Evolutionary conservation across 2,797 vertebrate genomes (phyloP).

Genomic region (Sebastes itinus): DNA sequence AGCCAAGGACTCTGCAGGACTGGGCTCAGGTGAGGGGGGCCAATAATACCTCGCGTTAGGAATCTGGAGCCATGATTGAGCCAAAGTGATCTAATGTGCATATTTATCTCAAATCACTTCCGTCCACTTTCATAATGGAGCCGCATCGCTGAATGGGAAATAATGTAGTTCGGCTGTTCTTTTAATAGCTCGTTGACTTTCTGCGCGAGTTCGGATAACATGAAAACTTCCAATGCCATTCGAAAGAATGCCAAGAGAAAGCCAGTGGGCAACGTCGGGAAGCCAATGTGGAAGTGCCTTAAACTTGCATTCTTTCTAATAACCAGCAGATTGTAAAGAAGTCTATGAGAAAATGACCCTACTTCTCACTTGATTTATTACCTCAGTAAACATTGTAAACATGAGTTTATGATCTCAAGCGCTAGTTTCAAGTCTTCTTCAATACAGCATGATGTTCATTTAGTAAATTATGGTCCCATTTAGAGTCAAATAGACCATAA

Average conservation of each 20-base stretch:
- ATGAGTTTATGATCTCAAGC: too few relatives aligned
- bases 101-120: slow-evolving; percentile 46
- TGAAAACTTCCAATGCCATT: slow-evolving; percentile 10
- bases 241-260: neutral
- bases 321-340: too few relatives aligned
- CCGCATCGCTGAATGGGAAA: slow-evolving; percentile 19
- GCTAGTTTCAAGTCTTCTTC: too few relatives aligned
- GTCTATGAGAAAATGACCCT: too few relatives aligned
- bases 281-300: too few relatives aligned
- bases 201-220: slow-evolving; percentile 46
- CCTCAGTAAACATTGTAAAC: too few relatives aligned
- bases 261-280: neutral
- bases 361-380: too few relatives aligned
- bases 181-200: slow-evolving; percentile 56
- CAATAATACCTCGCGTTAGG: slow-evolving; percentile 22
- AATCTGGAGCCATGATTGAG: slow-evolving; percentile 41
- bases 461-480: too few relatives aligned
- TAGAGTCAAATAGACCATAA: too few relatives aligned
- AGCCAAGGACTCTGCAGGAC: slow-evolving; percentile 46
- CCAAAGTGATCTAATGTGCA: slow-evolving; percentile 37
- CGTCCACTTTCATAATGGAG: slow-evolving; percentile 42
- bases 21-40: slow-evolving; percentile 40
- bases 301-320: too few relatives aligned
- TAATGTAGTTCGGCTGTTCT: slow-evolving; percentile 16
- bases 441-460: too few relatives aligned